phyloP scores from a whole-genome alignment of 2,113 vertebrate genomes.

The Eubucco bourcierii region DNA sequence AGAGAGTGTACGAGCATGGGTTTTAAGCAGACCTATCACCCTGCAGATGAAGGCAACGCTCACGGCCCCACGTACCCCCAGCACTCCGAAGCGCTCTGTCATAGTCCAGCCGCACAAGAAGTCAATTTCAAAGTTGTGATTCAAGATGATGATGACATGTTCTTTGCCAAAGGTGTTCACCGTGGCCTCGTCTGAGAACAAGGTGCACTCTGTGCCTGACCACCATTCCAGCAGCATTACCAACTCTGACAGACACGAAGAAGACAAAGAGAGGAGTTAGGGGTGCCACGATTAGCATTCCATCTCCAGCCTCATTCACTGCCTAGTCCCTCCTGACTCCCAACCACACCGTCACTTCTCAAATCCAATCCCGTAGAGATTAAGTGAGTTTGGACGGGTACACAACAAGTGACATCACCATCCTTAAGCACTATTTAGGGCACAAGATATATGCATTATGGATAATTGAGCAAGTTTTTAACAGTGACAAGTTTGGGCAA shows the following conservation, averaged over 20 bases:
- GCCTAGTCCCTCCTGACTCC: background rate
- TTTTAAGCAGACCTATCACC: background rate
- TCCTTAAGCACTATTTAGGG: background rate
- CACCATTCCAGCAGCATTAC: conserved; percentile 99
- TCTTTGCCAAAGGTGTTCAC: conserved; percentile 90
- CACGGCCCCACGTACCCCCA: conserved; percentile 83
- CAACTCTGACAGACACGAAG: conserved; percentile 78
- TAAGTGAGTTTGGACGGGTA: background rate
- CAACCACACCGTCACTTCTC: background rate
- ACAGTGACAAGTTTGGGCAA: background rate
- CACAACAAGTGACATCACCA: background rate
- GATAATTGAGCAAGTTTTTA: background rate
- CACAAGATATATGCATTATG: background rate
- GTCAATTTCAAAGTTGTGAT: conserved; percentile 98
- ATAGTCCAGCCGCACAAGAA: conserved; percentile 99
- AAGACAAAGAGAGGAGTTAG: background rate
- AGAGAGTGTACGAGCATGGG: background rate
- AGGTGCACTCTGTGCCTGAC: conserved; percentile 94
- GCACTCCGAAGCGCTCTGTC: conserved; percentile 91
- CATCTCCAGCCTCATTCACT: background rate
- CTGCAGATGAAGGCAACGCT: background rate
- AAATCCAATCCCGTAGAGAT: background rate
- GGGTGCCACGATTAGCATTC: accelerated
- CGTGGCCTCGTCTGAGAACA: conserved; percentile 91
- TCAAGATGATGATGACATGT: conserved; percentile 94